Percentiles rank a stretch among this genome's conserved stretches.
phyloP scores from a whole-genome alignment of 2,113 vertebrate species.

The Athene noctua region DNA sequence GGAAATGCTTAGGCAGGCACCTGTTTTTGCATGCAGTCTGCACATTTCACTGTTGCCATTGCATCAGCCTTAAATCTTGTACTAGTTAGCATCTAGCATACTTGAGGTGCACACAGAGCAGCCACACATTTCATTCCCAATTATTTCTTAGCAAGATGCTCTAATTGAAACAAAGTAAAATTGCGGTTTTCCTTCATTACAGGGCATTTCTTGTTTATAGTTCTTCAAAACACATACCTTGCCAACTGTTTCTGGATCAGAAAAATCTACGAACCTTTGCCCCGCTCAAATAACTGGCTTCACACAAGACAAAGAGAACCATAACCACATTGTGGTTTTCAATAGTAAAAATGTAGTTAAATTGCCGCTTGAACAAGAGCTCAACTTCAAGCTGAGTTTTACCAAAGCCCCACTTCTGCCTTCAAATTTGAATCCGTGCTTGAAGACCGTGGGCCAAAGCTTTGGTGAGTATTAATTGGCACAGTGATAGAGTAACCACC shows the following conservation, averaged over 20 bases:
- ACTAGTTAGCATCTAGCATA: neutral
- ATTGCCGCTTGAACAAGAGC: neutral
- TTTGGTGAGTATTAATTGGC: neutral
- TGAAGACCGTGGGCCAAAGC: neutral
- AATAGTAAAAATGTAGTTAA: neutral
- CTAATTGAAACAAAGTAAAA: neutral
- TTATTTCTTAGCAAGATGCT: neutral
- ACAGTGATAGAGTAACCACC: neutral
- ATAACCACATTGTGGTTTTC: neutral
- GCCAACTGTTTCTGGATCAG: neutral
- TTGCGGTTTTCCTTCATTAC: neutral
- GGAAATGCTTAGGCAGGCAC: neutral
- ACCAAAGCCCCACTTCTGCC: neutral
- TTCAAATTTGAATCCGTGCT: neutral
- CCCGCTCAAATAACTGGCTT: neutral
- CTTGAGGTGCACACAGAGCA: neutral
- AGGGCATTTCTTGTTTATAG: neutral
- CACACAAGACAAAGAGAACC: slow-evolving; percentile 22
- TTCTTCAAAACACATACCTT: neutral
- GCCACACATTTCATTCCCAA: neutral
- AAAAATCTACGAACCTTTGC: neutral
- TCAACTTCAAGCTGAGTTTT: neutral
- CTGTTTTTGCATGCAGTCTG: neutral
- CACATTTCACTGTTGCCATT: neutral
- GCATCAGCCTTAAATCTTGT: neutral